These are phyloP conservation scores for Trachops cirrhosus DNA, from an alignment of 2,797 vertebrate genomes.

Conservation along the genomic window DNA sequence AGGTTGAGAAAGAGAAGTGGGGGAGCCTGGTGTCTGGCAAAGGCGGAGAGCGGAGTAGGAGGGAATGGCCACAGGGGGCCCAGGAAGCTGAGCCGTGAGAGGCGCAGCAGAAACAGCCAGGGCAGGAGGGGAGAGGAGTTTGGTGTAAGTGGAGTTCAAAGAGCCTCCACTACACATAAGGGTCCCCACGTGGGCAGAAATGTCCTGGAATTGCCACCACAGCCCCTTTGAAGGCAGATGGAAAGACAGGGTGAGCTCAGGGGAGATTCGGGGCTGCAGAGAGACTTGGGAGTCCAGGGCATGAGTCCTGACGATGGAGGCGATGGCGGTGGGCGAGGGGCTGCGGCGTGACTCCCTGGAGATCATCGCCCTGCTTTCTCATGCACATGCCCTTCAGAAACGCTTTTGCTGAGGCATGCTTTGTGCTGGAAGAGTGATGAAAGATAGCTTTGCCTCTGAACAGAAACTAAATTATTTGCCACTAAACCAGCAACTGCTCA, in stretches of 20 bases:
- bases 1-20: not conserved
- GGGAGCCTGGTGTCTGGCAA: not conserved
- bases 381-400: not conserved
- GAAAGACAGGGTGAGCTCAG: not conserved
- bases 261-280: not conserved
- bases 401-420: not conserved
- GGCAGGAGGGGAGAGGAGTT: not conserved
- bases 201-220: not conserved
- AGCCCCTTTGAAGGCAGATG: not conserved
- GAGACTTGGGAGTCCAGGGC: not conserved
- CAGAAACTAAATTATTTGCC: slow-evolving; percentile 25
- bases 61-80: not conserved
- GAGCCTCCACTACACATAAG: not conserved
- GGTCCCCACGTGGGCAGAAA: not conserved
- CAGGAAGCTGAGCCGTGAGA: not conserved
- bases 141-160: not conserved
- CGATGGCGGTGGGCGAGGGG: not conserved
- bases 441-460: slow-evolving; percentile 3
- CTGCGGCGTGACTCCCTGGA: accelerated
- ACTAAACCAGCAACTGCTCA: not conserved
- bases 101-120: accelerated
- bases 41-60: not conserved
- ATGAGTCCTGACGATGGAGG: not conserved
- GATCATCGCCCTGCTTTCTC: not conserved
- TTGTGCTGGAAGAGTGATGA: not conserved